Conservation (phyloP, 2,113 vertebrate genomes). For the Leptobrachium leishanense region DNA sequence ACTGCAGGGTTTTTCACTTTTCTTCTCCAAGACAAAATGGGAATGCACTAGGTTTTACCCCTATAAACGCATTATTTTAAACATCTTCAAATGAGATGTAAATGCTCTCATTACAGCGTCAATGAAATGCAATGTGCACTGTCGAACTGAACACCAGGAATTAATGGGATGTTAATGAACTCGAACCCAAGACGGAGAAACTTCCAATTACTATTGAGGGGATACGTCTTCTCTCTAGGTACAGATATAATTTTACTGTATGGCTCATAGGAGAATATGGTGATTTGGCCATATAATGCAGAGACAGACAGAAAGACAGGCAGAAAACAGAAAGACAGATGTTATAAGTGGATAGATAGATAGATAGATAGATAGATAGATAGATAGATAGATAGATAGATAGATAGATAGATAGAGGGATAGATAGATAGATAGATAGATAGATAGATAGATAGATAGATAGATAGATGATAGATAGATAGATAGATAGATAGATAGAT, state of each 20-base stretch:
- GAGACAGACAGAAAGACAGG: too few species aligned
- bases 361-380: too few species aligned
- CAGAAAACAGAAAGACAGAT: too few species aligned
- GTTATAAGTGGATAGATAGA: too few species aligned
- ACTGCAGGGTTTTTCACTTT: too few species aligned
- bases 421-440: too few species aligned
- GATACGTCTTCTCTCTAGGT: background rate
- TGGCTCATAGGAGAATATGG: background rate
- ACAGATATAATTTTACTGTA: background rate
- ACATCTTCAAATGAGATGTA: constrained; percentile 35
- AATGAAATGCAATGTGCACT: constrained; percentile 35
- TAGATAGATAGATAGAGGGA: too few species aligned
- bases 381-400: too few species aligned
- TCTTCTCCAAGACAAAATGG: background rate
- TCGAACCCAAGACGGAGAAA: constrained; percentile 4
- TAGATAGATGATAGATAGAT: too few species aligned
- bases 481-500: too few species aligned
- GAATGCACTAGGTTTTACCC: background rate
- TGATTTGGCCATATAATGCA: background rate
- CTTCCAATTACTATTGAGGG: constrained; percentile 16
- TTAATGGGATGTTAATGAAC: constrained; percentile 33
- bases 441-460: too few species aligned
- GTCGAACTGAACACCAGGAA: constrained; percentile 39
- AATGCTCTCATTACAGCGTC: constrained; percentile 31
- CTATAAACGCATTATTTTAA: constrained; percentile 2